Conservation (phyloP, 2,888 invertebrate genomes). For the Caenorhabditis sp. region DNA sequence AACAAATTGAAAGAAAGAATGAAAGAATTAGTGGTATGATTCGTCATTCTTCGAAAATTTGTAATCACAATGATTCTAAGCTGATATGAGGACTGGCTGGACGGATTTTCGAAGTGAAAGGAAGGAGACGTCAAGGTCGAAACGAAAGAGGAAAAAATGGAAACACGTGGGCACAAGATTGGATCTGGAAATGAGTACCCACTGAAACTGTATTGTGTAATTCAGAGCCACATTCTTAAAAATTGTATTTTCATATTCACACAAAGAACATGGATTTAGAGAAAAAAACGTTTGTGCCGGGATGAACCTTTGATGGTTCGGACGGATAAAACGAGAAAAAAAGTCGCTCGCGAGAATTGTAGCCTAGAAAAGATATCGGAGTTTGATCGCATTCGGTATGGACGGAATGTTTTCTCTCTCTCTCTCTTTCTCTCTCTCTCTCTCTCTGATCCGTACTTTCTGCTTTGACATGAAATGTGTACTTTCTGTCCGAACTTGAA, state of each 20-base stretch:
- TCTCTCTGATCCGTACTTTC: too few species aligned
- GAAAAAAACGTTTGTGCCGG: background rate
- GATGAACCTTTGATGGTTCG: conserved; percentile 1
- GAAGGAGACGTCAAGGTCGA: conserved; percentile 9
- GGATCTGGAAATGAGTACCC: background rate
- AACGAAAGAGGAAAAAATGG: conserved; percentile 5
- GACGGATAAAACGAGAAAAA: background rate
- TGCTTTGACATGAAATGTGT: too few species aligned
- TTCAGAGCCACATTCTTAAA: too few species aligned
- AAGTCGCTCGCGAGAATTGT: background rate
- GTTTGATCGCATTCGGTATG: background rate
- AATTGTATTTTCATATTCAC: background rate
- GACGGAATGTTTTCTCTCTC: conserved; percentile 3
- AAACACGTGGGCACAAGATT: conserved; percentile 3
- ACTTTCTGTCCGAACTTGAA: too few species aligned
- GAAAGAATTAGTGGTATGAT: too few species aligned
- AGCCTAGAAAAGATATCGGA: conserved; percentile 11
- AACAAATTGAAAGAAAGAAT: background rate
- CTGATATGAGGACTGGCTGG: background rate
- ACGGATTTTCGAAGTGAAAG: conserved; percentile 1
- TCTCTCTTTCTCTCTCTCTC: background rate
- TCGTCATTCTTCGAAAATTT: too few species aligned
- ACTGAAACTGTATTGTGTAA: background rate
- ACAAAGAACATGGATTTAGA: background rate
- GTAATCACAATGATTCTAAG: conserved; percentile 14